These are phyloP conservation scores for Sebastolobus altivelis DNA, from an alignment of 2,797 vertebrate genomes.

Conservation along the genomic window DNA sequence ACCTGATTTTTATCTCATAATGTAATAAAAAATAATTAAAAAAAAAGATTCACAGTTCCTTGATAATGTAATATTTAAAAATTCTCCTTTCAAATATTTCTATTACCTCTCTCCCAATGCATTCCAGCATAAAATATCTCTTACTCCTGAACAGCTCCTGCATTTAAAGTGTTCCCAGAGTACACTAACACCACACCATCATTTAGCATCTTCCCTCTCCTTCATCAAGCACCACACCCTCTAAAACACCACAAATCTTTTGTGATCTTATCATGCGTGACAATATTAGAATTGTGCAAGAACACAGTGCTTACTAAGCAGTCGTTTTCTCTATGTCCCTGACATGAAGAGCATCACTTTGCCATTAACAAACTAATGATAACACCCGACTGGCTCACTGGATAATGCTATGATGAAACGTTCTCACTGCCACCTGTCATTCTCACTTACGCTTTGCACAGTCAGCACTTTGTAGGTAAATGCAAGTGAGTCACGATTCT, in stretches of 20 bases:
- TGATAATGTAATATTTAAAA: conserved; percentile 35
- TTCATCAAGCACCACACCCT: conserved; percentile 49
- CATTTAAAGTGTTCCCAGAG: conserved; percentile 36
- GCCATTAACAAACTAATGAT: conserved; percentile 87
- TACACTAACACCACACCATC: conserved; percentile 43
- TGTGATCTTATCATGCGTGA: conserved; percentile 86
- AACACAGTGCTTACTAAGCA: conserved; percentile 71
- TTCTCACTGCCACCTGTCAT: conserved; percentile 80
- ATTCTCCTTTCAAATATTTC: background rate
- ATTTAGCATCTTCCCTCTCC: conserved; percentile 52
- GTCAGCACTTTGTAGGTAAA: conserved; percentile 83
- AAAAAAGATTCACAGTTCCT: conserved; percentile 24
- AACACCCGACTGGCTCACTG: conserved; percentile 81
- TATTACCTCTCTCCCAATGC: conserved; percentile 32
- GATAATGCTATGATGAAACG: conserved; percentile 82
- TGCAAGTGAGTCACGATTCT: conserved; percentile 64
- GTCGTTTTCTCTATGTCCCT: conserved; percentile 67
- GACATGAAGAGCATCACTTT: conserved; percentile 80
- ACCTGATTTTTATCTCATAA: conserved; percentile 46
- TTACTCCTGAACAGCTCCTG: conserved; percentile 40
- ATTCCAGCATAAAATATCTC: conserved; percentile 33
- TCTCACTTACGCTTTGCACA: conserved; percentile 81
- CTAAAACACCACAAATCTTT: conserved; percentile 64
- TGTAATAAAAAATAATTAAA: background rate
- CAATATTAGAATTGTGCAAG: conserved; percentile 74